Percentiles rank a stretch among this genome's conserved stretches.
Conservation (phyloP, 1,140 invertebrate species). For the Maconellicoccus hirsutus region DNA sequence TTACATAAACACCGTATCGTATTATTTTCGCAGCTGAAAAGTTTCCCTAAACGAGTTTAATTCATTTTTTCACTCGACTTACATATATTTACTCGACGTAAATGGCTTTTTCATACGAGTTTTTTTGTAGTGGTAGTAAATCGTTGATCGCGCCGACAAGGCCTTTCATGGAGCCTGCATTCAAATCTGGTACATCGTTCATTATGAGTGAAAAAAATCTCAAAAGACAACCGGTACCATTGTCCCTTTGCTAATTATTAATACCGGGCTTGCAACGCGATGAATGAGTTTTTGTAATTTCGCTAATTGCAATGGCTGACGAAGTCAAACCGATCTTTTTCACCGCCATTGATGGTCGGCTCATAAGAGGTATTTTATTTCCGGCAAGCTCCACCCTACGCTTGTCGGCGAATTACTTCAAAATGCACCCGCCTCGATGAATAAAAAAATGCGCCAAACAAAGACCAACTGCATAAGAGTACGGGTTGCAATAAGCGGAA, state of each 20-base stretch:
- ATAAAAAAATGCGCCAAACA: background rate
- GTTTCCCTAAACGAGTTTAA: background rate
- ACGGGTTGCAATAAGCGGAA: background rate
- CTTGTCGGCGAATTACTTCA: background rate
- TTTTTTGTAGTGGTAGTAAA: too few relatives aligned
- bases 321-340: background rate
- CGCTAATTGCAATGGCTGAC: slow-evolving; percentile 7
- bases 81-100: too few relatives aligned
- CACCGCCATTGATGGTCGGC: background rate
- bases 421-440: background rate
- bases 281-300: slow-evolving; percentile 9
- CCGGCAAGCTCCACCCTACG: background rate
- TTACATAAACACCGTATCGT: background rate
- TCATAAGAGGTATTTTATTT: background rate
- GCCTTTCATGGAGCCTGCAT: background rate
- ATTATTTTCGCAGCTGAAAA: background rate
- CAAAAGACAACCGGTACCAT: background rate
- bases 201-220: too few relatives aligned
- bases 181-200: too few relatives aligned
- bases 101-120: too few relatives aligned
- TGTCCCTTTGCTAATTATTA: background rate
- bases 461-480: background rate
- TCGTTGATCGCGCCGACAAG: background rate
- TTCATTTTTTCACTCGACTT: background rate
- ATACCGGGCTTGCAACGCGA: background rate